Conservation (phyloP, 1,140 invertebrate genomes). For the Papilio helenus region DNA sequence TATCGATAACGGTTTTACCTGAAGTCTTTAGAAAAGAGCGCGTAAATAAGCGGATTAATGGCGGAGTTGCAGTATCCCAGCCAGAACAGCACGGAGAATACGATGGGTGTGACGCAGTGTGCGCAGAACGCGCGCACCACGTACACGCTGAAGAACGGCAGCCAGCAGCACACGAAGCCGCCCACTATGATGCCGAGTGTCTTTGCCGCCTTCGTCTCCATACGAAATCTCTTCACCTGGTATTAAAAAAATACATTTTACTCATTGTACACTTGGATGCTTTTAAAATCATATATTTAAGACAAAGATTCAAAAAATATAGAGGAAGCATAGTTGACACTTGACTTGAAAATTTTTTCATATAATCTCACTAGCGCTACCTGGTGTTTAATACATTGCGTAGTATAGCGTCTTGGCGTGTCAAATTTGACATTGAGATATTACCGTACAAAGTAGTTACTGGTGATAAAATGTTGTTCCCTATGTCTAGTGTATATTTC, state of each 20-base stretch:
- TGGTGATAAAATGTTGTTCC: too few species aligned
- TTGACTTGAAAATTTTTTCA: too few species aligned
- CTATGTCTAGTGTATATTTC: too few species aligned
- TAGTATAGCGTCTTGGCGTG: too few species aligned
- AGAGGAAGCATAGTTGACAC: too few species aligned
- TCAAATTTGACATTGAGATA: too few species aligned
- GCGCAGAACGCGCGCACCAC: constrained; percentile 92
- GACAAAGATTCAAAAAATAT: too few species aligned
- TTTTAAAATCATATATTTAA: too few species aligned
- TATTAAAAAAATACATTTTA: background rate
- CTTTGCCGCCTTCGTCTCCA: constrained; percentile 97
- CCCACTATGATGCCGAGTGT: constrained; percentile 97
- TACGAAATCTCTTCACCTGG: constrained; percentile 91
- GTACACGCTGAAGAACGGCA: constrained; percentile 98
- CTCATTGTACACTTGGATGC: background rate
- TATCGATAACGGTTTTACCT: constrained; percentile 73
- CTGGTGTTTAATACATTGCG: too few species aligned
- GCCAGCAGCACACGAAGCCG: constrained; percentile 96
- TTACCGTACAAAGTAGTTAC: too few species aligned
- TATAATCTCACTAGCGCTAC: too few species aligned
- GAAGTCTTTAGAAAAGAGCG: constrained; percentile 96
- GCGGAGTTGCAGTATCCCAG: constrained; percentile 98
- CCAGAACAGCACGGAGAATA: constrained; percentile 97
- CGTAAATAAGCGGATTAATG: constrained; percentile 96
- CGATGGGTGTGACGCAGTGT: constrained; percentile 89